Base-by-base conservation (phyloP, 2,888 invertebrate genomes). In the Hirudinaria manillensis region DNA sequence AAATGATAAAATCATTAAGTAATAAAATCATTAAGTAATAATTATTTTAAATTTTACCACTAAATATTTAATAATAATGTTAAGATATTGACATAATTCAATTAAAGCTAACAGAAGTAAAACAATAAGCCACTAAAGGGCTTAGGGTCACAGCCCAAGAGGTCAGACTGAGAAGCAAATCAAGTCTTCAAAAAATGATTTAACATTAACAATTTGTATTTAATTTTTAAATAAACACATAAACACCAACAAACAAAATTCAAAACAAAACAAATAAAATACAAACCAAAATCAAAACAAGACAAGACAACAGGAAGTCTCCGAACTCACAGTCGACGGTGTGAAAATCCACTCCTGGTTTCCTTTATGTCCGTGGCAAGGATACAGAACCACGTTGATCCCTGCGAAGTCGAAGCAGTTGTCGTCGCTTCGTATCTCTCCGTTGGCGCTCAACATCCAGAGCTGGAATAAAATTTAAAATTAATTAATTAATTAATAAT, bases 311-410 rank as follows among this genome's bases (percentile, higher is more conserved):
- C 61, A 27, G 13, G 1, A 21, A 29, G 61, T 6, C 70, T 2
- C 27, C 36, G 21, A 51, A 72, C 55, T 29, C 1, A 45, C 72
- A 21, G 6, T 27, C 10, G 36, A 34, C 24, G 24, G 13, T 10
- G 34, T 34, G 38, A 56, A 73, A 21, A 65, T 77, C 87, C 87
- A 87, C 78, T 86, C 85, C 80, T 87, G 87, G 81, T 87, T 87
- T 53, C 87, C 87, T 78, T 85, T 85, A 83, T 85, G 84, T 45
- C 84, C 82, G 78, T 87, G 87, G 80, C 87, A 87, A 3, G 86
- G 85, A 80, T 86, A 86, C 56, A 86, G 78, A 13, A 77, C 77
- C 4, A 83, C 79, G n/a, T 72, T 53, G 4, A 29, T 80, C 2
- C 82, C 82, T 0, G 82, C 81, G 10, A 81, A 84, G 77, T 85